A percentile compares a stretch with the other conserved stretches of the same genome.
These are phyloP conservation scores for Helicoverpa armigera DNA, from an alignment of 1,140 invertebrate genomes.

Conservation along the genomic window DNA sequence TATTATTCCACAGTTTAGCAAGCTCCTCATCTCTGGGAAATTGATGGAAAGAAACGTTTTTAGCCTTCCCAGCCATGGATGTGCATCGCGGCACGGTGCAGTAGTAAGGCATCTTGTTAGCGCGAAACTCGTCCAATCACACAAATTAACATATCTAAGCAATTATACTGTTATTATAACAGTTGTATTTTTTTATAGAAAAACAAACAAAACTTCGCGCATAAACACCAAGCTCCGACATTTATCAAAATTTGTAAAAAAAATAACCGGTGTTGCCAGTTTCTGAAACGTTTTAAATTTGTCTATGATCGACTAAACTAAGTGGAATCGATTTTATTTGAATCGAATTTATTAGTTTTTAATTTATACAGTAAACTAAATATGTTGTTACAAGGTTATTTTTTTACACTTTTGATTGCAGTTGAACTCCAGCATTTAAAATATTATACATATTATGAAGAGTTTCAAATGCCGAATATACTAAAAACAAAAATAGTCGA, in stretches of 20 bases:
- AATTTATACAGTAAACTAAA: too few species aligned
- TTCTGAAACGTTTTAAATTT: neutral
- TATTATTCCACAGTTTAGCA: constrained; percentile 80
- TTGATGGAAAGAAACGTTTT: constrained; percentile 84
- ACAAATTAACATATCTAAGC: constrained; percentile 64
- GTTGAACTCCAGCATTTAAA: too few species aligned
- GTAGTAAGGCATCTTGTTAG: constrained; percentile 82
- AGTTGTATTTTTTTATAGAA: constrained; percentile 61
- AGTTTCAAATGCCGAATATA: too few species aligned
- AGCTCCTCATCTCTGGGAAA: constrained; percentile 81
- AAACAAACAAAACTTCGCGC: constrained; percentile 78
- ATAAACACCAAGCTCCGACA: constrained; percentile 76
- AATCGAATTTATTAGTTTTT: too few species aligned
- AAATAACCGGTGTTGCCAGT: constrained; percentile 47
- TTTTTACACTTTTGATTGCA: too few species aligned
- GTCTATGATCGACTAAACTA: constrained; percentile 28
- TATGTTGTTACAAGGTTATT: too few species aligned
- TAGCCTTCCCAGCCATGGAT: constrained; percentile 83
- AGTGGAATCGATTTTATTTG: neutral
- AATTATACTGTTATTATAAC: constrained; percentile 50
- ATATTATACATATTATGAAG: too few species aligned
- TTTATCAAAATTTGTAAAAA: constrained; percentile 59
- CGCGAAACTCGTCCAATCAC: constrained; percentile 39
- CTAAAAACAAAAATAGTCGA: too few species aligned
- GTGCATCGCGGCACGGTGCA: constrained; percentile 84